These are phyloP conservation scores for Halictus quadricinctus DNA, from an alignment of 2,888 invertebrate species.

Conservation along the genomic window DNA sequence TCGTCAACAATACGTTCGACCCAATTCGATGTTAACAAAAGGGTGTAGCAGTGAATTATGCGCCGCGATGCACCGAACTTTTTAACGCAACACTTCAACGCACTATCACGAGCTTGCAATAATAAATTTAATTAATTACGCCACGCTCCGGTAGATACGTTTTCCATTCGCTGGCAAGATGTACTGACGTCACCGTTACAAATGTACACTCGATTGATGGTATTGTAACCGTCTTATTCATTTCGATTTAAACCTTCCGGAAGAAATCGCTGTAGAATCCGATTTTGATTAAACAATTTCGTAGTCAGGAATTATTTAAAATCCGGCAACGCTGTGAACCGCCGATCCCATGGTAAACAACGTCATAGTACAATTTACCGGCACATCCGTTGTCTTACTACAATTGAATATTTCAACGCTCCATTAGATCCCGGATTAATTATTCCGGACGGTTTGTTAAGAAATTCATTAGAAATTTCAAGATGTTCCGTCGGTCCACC, in stretches of 20 bases:
- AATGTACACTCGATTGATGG: too few species aligned
- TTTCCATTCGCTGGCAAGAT: not conserved
- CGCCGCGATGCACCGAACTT: not conserved
- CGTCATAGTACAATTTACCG: not conserved
- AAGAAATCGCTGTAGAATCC: not conserved
- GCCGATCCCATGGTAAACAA: not conserved
- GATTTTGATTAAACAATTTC: not conserved
- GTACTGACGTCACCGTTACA: too few species aligned
- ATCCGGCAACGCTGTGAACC: too few species aligned
- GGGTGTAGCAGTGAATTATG: not conserved
- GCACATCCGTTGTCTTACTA: not conserved
- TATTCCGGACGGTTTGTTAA: not conserved
- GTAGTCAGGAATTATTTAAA: not conserved
- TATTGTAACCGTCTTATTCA: not conserved
- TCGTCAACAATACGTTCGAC: not conserved
- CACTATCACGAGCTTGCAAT: not conserved
- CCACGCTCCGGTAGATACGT: too few species aligned
- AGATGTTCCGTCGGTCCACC: not conserved
- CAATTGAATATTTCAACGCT: not conserved
- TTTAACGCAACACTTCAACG: not conserved
- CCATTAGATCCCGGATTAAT: not conserved
- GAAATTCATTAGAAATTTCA: not conserved
- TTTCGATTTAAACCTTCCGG: not conserved
- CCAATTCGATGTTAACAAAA: not conserved
- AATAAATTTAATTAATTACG: too few species aligned